phyloP scores from a whole-genome alignment of 2,888 invertebrate species.

The Dryomyza anilis region DNA sequence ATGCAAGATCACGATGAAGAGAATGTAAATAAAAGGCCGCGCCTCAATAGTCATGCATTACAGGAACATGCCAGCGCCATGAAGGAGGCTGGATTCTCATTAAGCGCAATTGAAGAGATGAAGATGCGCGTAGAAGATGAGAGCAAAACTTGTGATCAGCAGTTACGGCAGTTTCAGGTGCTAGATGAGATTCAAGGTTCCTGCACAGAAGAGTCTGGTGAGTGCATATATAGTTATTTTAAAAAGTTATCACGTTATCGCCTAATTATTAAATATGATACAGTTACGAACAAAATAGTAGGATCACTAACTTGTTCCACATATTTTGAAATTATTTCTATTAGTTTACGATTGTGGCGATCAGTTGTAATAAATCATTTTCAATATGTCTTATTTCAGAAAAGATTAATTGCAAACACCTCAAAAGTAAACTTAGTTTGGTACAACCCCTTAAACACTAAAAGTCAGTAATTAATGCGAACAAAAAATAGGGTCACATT shows the following conservation, averaged over 20 bases:
- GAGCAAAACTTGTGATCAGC: conserved; percentile 54
- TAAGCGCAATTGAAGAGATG: conserved; percentile 57
- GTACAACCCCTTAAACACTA: too few species aligned
- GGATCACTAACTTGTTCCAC: too few species aligned
- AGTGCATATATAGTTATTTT: conserved; percentile 23
- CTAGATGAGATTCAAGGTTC: conserved; percentile 69
- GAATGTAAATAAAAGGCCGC: conserved; percentile 31
- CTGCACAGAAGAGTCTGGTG: conserved; percentile 51
- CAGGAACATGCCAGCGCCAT: conserved; percentile 43
- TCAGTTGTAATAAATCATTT: too few species aligned
- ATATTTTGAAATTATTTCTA: too few species aligned
- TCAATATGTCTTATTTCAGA: too few species aligned
- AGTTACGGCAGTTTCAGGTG: conserved; percentile 68
- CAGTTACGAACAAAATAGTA: too few species aligned
- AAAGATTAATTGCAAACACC: too few species aligned
- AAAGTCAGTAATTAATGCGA: too few species aligned
- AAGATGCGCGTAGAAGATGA: conserved; percentile 51
- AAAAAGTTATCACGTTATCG: background rate
- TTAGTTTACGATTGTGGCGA: background rate
- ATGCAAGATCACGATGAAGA: conserved; percentile 14
- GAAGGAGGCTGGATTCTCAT: conserved; percentile 55
- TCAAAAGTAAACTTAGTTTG: too few species aligned
- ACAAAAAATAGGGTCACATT: too few species aligned
- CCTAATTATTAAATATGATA: too few species aligned
- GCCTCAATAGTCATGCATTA: conserved; percentile 39